Percentiles rank a stretch among this genome's conserved stretches.
Evolutionary conservation across 2,888 invertebrate species (phyloP).

Genomic region (Drosophila falleni): DNA sequence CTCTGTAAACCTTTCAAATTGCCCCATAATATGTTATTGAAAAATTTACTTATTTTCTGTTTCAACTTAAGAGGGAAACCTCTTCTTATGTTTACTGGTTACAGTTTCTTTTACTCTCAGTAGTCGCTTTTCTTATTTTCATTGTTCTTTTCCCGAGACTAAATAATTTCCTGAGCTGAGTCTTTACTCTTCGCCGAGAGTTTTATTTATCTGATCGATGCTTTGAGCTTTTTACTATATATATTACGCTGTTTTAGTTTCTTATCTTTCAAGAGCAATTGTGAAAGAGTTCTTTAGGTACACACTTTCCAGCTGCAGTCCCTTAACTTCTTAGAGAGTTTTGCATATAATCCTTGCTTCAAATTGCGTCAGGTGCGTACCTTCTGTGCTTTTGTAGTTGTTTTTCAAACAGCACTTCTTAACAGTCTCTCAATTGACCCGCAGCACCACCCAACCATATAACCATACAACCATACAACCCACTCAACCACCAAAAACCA

Average conservation of each 20-base stretch:
- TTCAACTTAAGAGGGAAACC: too few species aligned
- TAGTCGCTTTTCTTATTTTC: not conserved
- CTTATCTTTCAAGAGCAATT: not conserved
- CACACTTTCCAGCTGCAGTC: not conserved
- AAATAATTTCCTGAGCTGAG: not conserved
- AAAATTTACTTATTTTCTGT: too few species aligned
- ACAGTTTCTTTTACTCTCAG: too few species aligned
- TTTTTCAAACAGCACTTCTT: conserved; percentile 22
- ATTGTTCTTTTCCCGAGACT: not conserved
- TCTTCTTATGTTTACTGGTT: too few species aligned
- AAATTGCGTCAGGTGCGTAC: conserved; percentile 52
- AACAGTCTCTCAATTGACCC: conserved; percentile 54
- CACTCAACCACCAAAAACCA: conserved; percentile 41
- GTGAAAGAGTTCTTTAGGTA: not conserved
- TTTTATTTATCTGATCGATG: not conserved
- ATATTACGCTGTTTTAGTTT: not conserved
- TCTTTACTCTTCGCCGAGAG: not conserved
- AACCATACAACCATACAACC: conserved; percentile 4
- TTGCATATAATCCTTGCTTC: not conserved
- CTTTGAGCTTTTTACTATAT: not conserved
- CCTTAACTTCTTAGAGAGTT: conserved; percentile 7
- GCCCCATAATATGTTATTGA: not conserved
- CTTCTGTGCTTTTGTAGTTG: conserved; percentile 18
- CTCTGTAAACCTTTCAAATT: not conserved
- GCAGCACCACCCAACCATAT: conserved; percentile 34